Evolutionary conservation across 2,113 vertebrate genomes (phyloP), one percentile per base, ranked within the genome.

Genomic region (Thamnaconus septentrionalis): DNA sequence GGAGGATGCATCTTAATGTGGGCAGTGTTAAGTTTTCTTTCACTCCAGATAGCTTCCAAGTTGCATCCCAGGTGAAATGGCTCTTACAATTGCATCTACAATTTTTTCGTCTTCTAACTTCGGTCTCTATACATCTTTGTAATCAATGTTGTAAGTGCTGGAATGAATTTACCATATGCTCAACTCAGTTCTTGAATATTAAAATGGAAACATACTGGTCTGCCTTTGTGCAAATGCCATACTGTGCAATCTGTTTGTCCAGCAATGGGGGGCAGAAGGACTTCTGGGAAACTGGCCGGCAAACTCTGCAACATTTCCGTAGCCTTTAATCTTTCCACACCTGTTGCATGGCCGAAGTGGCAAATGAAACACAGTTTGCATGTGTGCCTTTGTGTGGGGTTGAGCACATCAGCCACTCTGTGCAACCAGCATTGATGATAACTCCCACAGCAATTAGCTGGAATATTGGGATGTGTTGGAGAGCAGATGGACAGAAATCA

Each of bases 401-500:
- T 76, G 68, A 53, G 71, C 46, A 56, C 71, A 78, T 81, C 69
- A 31, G 50, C 53, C 52, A 44, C 53, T 47, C 59, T 61, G 71
- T 75, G 77, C 56, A 68, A 47, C 71, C 48, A 3, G 50, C 8
- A 7, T 60, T 75, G 67, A 74, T 71, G 76, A 75, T 43, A 58
- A 64, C 63, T 54, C 71, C 81, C 71, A 63, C 60, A 75, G 75
- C 73, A 83, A 88, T 87, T 84, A 86, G 77, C 75, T 66, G 53
- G 71, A 73, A 73, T 82, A 78, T 78, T 10, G 5, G 75, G 55
- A 64, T 75, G 77, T 71, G 72, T 61, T 5, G 52, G 64, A 53
- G 75, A 86, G 79, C 88, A 90, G 89, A 90, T 88, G 88, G 87
- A 79, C 71, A 69, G 80, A 87, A 88, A 90, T 90, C 82, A 85